Evolutionary conservation across 2,797 vertebrate species (phyloP), one percentile per base, ranked within the genome.

Genomic region (Zenarchopterus dispar): DNA sequence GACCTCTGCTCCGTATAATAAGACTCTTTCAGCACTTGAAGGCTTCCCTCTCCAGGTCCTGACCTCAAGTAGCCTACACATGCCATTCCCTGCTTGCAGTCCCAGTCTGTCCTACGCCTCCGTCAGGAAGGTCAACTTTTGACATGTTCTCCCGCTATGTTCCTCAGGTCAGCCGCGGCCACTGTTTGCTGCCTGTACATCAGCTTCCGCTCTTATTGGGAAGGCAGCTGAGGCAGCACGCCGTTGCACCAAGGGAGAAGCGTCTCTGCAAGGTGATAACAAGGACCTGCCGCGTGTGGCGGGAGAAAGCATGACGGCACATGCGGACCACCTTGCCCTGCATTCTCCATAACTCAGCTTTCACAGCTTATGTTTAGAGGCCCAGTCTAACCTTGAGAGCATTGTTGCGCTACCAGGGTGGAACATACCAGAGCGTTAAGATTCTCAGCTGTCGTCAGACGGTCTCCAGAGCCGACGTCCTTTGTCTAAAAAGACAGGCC

Each of bases 391-490:
- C 73, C 77, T 78, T 71, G 67, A 71, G 75, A 59, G 48, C 58
- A 64, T 62, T 62, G 62, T 62, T 75, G 50, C 24, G 43, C 33
- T 52, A 58, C 52, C 65, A 65, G 56, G 45, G 62, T 78, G 65
- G 56, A 73, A 82, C 73, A 84, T 71, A 59, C 58, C 61, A 46
- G 19, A 43, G 51, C 48, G 48, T 24, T 51, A 24, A 73, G 56
- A 64, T 26, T 46, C 66, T 49, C 81, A 81, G 79, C 75, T 82
- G 81, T 61, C 51, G 26, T 59, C 67, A 46, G 41, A 28, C 8
- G 0, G 5, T 59, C 61, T 70, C 45, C 41, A 36, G 52, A 43
- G 46, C 31, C 0, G 36, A 23, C 33, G 26, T 33, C 39, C 59
- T 66, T 23, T 67, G 62, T 70, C 62, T 49, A 0, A 46, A 56